Percentiles rank a stretch among this genome's conserved stretches.
Evolutionary conservation across 2,113 vertebrate species (phyloP).

Genomic region (Alexandromys fortis): DNA sequence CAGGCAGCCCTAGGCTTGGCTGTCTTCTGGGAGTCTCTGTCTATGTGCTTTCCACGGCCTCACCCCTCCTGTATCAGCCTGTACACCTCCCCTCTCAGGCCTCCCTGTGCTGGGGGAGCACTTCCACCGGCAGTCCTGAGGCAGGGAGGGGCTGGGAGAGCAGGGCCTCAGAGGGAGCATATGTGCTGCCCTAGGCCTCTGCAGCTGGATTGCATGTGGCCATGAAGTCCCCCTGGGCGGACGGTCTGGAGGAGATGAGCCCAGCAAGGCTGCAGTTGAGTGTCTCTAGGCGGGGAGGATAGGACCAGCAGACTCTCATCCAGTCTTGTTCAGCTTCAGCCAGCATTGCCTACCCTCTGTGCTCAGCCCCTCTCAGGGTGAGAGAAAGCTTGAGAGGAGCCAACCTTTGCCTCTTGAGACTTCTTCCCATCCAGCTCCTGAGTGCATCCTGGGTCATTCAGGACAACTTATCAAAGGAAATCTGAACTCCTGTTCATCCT

Average conservation of each 20-base stretch:
- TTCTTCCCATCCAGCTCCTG: neutral
- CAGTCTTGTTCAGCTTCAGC: neutral
- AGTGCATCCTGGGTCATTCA: neutral
- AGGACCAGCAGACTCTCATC: neutral
- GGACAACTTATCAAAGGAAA: neutral
- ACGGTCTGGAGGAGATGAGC: neutral
- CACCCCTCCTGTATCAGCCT: neutral
- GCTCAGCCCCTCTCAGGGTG: neutral
- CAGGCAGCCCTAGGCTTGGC: neutral
- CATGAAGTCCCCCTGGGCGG: neutral
- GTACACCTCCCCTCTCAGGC: no score
- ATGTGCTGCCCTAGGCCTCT: neutral
- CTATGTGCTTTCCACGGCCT: neutral
- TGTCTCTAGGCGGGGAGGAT: accelerated
- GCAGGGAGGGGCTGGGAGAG: neutral
- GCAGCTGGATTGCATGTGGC: slow-evolving; percentile 12
- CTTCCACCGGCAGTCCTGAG: neutral
- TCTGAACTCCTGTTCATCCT: neutral
- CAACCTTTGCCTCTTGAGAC: no score
- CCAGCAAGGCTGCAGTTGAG: neutral
- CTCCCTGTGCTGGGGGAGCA: neutral
- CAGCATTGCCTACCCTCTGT: neutral
- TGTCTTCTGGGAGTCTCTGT: neutral
- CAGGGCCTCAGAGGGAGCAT: neutral
- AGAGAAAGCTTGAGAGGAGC: neutral